Base-by-base conservation (phyloP, 2,113 vertebrate genomes). In the Daubentonia madagascariensis region DNA sequence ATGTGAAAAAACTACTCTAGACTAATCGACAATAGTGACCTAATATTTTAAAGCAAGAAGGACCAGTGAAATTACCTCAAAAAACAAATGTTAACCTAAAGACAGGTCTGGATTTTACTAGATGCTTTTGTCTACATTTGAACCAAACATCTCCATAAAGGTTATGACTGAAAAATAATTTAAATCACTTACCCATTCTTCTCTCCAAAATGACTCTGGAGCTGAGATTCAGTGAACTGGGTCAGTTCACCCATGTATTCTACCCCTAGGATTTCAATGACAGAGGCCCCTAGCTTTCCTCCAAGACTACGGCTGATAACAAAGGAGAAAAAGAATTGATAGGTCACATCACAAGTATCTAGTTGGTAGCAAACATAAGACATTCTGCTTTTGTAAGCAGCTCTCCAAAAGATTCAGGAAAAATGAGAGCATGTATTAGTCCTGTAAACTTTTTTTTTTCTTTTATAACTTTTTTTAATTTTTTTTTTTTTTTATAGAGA, bases 181-280 rank as follows among this genome's bases (percentile, higher is more conserved):
- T 63, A 37, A 96, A 95, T 83, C 52, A 89, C 98, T 99, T 99
- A 99, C 99, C 99, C 99, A 1, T 99, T 99, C 98, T 99, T 99
- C 48, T 99, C 99, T 96, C 99, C 99, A 98, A 99, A 99, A 98
- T 99, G 99, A 96, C 98, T 98, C 96, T 98, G 99, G 85, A 99
- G 99, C 84, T 99, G 98, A 18, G 97, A 96, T 97, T 99, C 98
- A 67, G 99, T 99, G 98, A 99, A 99, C 88, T 95, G 98, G 14
- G 98, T 99, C 87, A 99, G 98, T 65, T 99, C 98, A 45, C 99
- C 99, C 17, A 99, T 99, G 98, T 99, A 99, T 89, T 99, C 98
- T 57, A 99, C 87, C 61, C 98, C 99, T 61, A 99, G 98, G 75
- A 98, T 98, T 96, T 99, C 99, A 68, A 97, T 98, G 76, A 99